Evolutionary conservation across 2,113 vertebrate genomes (phyloP), one percentile per base, ranked within the genome.

Genomic region (Camarhynchus parvulus): DNA sequence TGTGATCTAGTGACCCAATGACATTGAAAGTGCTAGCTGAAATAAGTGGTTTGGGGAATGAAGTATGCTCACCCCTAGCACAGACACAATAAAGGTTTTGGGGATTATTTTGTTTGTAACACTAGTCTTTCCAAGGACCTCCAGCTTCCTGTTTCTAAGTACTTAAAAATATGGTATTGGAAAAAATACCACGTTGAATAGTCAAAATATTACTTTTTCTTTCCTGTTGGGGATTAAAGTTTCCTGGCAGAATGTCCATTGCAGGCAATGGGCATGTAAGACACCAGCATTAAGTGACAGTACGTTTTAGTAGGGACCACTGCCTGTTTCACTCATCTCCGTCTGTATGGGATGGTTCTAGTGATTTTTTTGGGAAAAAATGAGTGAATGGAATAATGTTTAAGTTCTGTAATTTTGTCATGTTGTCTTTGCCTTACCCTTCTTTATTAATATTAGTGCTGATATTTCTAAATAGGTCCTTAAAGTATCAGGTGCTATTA

Each of bases 201-300:
- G 94, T 89, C 67, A 92, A 88, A 96, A 70, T 25, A 64, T 59
- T 91, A 72, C 31, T 70, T 86, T 91, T 95, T 84, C 35, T 90
- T 97, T 94, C 72, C 30, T 82, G 66, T 83, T 94, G 76, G 96
- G 76, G 39, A 82, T 93, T 70, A 61, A 86, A 92, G 89, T 97
- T 96, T 93, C 93, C 95, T 94, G 91, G 90, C 94, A 94, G 69
- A 86, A 72, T 39, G 97, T 84, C 96, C 89, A 4, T 97, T 98
- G 97, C 97, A 92, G 97, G 97, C 97, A 97, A 81, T 94, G 96
- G 96, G 35, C 93, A 31, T 6, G 24, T 70, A 94, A 87, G 94
- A 94, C 97, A 98, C 98, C 97, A 98, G 97, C 97, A 97, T 89
- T 90, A 83, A 80, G 44, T 87, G 41, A 92, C 66, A 77, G 31